Conservation (phyloP, 2,113 vertebrate genomes). For the Crotalus tigris region DNA sequence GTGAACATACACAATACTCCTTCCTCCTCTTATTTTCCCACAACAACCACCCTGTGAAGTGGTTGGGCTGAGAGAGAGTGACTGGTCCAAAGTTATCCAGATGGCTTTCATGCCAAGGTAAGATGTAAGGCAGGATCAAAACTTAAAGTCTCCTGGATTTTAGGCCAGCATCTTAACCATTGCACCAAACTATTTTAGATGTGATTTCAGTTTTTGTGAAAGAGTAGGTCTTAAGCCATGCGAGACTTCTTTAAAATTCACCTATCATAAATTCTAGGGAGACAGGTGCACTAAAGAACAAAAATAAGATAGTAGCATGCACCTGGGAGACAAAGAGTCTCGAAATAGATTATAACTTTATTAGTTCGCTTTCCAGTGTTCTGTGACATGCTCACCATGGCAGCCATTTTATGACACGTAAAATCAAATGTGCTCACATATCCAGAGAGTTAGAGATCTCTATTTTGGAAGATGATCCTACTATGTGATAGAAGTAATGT, state of each 20-base stretch:
- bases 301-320: not conserved
- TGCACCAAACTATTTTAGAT: not conserved
- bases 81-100: not conserved
- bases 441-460: not conserved
- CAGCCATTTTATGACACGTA: not conserved
- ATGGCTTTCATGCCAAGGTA: not conserved
- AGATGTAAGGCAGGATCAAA: not conserved
- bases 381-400: not conserved
- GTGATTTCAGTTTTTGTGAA: not conserved
- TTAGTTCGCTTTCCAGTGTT: not conserved
- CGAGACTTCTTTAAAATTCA: not conserved
- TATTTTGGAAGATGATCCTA: not conserved
- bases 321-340: not conserved
- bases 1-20: not conserved
- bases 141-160: not conserved
- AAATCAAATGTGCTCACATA: not conserved
- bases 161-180: not conserved
- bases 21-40: not conserved
- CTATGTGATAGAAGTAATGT: not conserved
- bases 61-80: not conserved
- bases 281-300: not conserved
- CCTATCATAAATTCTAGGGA: not conserved
- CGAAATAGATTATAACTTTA: not conserved
- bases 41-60: not conserved
- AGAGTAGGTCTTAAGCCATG: not conserved